Conservation (phyloP, 2,888 invertebrate species). For the Seira ritae region DNA sequence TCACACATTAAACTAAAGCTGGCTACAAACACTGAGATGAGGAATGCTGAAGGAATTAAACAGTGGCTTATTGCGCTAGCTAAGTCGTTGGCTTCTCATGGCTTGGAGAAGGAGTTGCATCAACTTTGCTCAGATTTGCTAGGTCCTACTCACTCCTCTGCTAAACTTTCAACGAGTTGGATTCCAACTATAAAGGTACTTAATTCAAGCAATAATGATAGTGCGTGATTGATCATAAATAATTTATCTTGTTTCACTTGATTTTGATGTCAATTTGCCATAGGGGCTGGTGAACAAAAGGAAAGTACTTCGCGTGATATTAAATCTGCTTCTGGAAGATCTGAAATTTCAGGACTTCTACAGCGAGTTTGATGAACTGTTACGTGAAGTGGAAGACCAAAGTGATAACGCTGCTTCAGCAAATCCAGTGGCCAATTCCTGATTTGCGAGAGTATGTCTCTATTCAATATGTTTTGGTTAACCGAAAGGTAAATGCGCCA, state of each 20-base stretch:
- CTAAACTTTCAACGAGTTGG: conserved; percentile 79
- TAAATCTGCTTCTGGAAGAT: conserved; percentile 67
- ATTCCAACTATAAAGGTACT: conserved; percentile 59
- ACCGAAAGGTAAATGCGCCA: background rate
- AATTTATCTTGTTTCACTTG: background rate
- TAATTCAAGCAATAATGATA: too few species aligned
- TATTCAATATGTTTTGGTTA: background rate
- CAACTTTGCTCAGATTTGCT: conserved; percentile 86
- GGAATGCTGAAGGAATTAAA: conserved; percentile 84
- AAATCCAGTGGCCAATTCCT: background rate
- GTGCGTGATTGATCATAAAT: background rate
- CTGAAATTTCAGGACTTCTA: conserved; percentile 72
- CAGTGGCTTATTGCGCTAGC: conserved; percentile 84
- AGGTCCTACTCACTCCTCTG: conserved; percentile 83
- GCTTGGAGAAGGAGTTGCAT: conserved; percentile 85
- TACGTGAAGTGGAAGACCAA: conserved; percentile 59
- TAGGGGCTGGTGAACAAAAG: conserved; percentile 69
- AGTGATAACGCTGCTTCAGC: background rate
- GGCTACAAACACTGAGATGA: conserved; percentile 82
- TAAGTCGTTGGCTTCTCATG: conserved; percentile 81
- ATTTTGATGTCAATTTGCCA: background rate
- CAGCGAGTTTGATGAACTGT: conserved; percentile 70
- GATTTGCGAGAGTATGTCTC: background rate
- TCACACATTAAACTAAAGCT: conserved; percentile 83
- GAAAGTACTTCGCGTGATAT: conserved; percentile 65